phyloP scores from a whole-genome alignment of 2,797 vertebrate genomes.

The Rhinella marina region DNA sequence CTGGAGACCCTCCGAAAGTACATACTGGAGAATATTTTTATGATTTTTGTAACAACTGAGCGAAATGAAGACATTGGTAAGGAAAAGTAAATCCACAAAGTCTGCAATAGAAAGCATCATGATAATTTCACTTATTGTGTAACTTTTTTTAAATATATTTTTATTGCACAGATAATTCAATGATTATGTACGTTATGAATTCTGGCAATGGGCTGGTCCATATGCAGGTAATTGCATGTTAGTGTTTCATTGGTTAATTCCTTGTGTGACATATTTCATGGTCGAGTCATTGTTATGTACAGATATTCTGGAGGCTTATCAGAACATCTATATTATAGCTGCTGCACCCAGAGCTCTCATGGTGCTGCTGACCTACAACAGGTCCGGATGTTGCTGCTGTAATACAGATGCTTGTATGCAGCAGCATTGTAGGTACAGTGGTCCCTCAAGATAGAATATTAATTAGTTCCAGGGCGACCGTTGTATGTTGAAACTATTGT shows the following conservation, averaged over 20 bases:
- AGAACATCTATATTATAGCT: too few species aligned
- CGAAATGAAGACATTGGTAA: slow-evolving; percentile 76
- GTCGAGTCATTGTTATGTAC: neutral
- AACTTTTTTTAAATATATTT: slow-evolving; percentile 60
- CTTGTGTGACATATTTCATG: neutral
- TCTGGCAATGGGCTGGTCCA: slow-evolving; percentile 87
- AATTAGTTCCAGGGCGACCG: too few species aligned
- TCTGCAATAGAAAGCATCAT: neutral
- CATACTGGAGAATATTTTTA: slow-evolving; percentile 91
- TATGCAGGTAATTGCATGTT: slow-evolving; percentile 83
- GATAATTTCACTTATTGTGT: neutral
- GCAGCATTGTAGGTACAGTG: too few species aligned
- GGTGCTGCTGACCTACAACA: neutral
- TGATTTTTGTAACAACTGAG: slow-evolving; percentile 84
- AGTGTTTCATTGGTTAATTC: neutral
- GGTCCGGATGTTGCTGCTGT: too few species aligned
- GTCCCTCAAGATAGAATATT: too few species aligned
- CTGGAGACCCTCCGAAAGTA: slow-evolving; percentile 93
- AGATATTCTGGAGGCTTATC: neutral
- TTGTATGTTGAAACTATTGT: too few species aligned
- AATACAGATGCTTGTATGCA: too few species aligned
- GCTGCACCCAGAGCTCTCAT: too few species aligned
- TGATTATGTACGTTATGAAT: slow-evolving; percentile 89
- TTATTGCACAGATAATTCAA: slow-evolving; percentile 79
- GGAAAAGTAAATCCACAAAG: slow-evolving; percentile 39